phyloP scores from a whole-genome alignment of 2,113 vertebrate species.

The Regulus satrapa region DNA sequence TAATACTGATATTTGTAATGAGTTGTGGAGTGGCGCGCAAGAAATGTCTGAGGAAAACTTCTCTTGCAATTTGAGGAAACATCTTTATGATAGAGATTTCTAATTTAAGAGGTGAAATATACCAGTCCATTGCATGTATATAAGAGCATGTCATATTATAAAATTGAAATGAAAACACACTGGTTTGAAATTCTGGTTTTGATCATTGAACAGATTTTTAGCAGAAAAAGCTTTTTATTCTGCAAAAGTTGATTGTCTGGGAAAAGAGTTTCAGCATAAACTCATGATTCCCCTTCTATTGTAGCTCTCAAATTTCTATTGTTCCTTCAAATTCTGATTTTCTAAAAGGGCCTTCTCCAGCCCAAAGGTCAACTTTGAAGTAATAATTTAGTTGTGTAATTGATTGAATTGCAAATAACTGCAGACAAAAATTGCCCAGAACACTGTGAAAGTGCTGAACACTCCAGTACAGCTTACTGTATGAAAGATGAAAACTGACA shows the following conservation, averaged over 20 bases:
- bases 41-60: neutral
- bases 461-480: neutral
- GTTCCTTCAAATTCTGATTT: neutral
- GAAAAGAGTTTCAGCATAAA: neutral
- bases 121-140: neutral
- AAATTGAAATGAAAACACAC: neutral
- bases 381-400: neutral
- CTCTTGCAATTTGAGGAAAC: neutral
- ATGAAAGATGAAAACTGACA: neutral
- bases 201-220: neutral
- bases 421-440: neutral
- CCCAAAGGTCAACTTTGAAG: neutral
- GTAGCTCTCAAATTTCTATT: neutral
- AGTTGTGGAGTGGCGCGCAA: neutral
- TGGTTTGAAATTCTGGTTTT: neutral
- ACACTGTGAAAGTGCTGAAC: neutral
- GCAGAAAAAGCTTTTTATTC: neutral
- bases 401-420: neutral
- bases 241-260: neutral
- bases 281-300: neutral
- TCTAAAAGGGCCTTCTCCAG: neutral
- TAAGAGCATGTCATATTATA: neutral
- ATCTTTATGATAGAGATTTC: neutral
- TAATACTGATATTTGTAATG: neutral
- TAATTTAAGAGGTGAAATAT: neutral